Evolutionary conservation across 1,140 invertebrate species (phyloP).

Genomic region (Drosophila kohkoa): DNA sequence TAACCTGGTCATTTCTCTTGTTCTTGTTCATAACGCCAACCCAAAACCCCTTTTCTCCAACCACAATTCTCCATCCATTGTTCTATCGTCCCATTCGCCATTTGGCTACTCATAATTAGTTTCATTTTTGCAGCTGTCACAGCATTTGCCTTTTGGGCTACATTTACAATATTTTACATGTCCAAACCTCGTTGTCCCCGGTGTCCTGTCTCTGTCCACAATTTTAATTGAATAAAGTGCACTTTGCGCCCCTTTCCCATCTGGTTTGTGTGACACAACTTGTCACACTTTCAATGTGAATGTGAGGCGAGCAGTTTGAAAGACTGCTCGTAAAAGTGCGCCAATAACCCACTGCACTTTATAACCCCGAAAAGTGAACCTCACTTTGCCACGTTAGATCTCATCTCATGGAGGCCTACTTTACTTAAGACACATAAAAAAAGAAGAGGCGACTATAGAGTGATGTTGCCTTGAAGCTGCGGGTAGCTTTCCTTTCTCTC

Average conservation of each 20-base stretch:
- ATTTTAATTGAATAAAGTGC: slow-evolving; percentile 81
- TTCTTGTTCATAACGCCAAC: background rate
- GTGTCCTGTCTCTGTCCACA: slow-evolving; percentile 29
- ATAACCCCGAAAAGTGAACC: slow-evolving; percentile 31
- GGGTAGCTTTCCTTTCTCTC: background rate
- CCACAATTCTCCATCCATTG: background rate
- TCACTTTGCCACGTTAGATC: background rate
- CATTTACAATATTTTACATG: slow-evolving; percentile 70
- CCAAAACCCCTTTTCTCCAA: background rate
- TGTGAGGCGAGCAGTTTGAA: slow-evolving; percentile 16
- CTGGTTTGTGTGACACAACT: slow-evolving; percentile 40
- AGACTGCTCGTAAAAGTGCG: slow-evolving; percentile 71
- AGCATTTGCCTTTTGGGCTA: slow-evolving; percentile 75
- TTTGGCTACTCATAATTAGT: slow-evolving; percentile 66
- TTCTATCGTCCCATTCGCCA: background rate
- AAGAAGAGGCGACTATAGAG: slow-evolving; percentile 34
- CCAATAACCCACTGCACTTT: slow-evolving; percentile 81
- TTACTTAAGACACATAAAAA: slow-evolving; percentile 57
- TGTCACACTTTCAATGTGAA: slow-evolving; percentile 78
- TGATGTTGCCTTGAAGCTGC: slow-evolving; percentile 3
- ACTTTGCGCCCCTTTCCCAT: slow-evolving; percentile 52
- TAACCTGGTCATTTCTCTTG: slow-evolving; percentile 42
- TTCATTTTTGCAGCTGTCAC: slow-evolving; percentile 59
- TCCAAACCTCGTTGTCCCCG: background rate
- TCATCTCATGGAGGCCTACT: slow-evolving; percentile 46